These are phyloP conservation scores for Stigmatopora nigra DNA, from an alignment of 2,113 vertebrate genomes.

Conservation along the genomic window DNA sequence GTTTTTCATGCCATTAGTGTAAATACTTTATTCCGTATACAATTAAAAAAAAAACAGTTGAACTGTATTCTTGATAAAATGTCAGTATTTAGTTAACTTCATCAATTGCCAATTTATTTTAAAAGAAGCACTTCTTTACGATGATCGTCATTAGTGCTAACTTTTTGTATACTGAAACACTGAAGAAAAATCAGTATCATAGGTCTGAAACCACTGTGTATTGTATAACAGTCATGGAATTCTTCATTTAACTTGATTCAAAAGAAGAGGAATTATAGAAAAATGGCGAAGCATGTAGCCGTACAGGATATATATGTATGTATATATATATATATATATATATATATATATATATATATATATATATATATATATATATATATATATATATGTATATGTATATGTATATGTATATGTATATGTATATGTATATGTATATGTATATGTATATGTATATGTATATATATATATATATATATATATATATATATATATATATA, in stretches of 20 bases:
- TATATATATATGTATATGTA: too few relatives aligned
- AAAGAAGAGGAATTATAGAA: conserved; percentile 50
- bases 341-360: conserved; percentile 54
- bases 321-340: conserved; percentile 58
- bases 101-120: neutral
- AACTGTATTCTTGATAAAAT: neutral
- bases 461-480: too few relatives aligned
- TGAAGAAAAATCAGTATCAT: neutral
- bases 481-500: too few relatives aligned
- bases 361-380: too few relatives aligned
- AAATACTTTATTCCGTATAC: neutral
- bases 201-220: conserved; percentile 24
- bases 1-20: neutral
- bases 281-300: conserved; percentile 57
- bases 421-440: too few relatives aligned
- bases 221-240: conserved; percentile 52
- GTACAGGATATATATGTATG: conserved; percentile 77
- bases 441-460: too few relatives aligned
- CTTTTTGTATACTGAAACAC: neutral
- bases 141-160: neutral
- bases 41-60: neutral
- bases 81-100: neutral
- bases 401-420: too few relatives aligned
- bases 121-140: neutral
- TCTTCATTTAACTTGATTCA: conserved; percentile 50